Percentiles rank a stretch among this genome's conserved stretches.
Evolutionary conservation across 2,888 invertebrate species (phyloP).

Genomic region (Ectemnius continuus): DNA sequence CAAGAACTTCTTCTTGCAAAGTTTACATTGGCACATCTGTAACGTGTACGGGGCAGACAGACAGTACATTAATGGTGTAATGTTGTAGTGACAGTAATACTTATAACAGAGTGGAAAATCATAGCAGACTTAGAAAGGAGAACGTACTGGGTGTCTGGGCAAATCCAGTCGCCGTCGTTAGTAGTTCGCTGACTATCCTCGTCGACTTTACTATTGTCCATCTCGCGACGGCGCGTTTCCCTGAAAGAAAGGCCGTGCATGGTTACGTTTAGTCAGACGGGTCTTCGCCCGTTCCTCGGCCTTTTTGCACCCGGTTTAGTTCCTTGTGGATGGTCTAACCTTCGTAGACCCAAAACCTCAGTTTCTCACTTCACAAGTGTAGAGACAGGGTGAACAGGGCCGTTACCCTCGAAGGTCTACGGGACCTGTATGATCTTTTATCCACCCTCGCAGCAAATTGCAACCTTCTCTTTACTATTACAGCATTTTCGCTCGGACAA

Average conservation of each 20-base stretch:
- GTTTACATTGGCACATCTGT: constrained; percentile 94
- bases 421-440: too few species aligned
- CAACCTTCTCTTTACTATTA: too few species aligned
- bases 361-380: too few species aligned
- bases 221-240: constrained; percentile 41
- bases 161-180: constrained; percentile 77
- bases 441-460: too few species aligned
- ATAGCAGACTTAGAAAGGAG: constrained; percentile 18
- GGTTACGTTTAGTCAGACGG: background rate
- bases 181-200: constrained; percentile 71
- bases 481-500: too few species aligned
- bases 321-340: too few species aligned
- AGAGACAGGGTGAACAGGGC: too few species aligned
- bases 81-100: background rate
- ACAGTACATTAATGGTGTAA: background rate
- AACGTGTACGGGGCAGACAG: constrained; percentile 43
- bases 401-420: too few species aligned
- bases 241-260: constrained; percentile 14
- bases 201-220: constrained; percentile 72
- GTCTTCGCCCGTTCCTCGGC: too few species aligned
- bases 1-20: constrained; percentile 94
- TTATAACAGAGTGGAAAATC: background rate
- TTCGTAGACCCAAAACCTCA: too few species aligned
- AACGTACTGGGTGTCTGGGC: constrained; percentile 74
- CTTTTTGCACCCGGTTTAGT: too few species aligned